Percentiles rank a stretch among this genome's conserved stretches.
phyloP scores from a whole-genome alignment of 2,113 vertebrate genomes.

The Amphiprion ocellaris region DNA sequence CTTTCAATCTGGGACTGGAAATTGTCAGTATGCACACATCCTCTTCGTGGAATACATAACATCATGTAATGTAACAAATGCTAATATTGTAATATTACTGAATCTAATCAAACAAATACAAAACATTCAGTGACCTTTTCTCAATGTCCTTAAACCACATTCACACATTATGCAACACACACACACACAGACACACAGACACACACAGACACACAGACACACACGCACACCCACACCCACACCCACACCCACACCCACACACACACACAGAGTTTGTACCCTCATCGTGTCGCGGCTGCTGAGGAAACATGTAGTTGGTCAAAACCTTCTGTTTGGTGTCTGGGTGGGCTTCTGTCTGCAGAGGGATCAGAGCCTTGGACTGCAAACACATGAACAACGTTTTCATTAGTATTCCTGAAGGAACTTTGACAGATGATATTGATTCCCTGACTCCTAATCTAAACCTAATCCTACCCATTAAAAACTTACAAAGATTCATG shows the following conservation, averaged over 20 bases:
- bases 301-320: conserved; percentile 99
- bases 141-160: not conserved
- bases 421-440: not conserved
- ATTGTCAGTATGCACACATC: not conserved
- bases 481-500: not conserved
- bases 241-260: conserved; percentile 25
- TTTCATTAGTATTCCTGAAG: conserved; percentile 10
- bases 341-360: conserved; percentile 98
- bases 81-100: not conserved
- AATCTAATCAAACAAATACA: not conserved
- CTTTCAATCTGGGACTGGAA: not conserved
- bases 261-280: conserved; percentile 80
- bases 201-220: conserved; percentile 25
- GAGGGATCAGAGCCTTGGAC: conserved; percentile 99
- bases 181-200: conserved; percentile 22
- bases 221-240: conserved; percentile 17
- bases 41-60: not conserved
- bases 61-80: not conserved
- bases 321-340: conserved; percentile 98
- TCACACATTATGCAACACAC: not conserved
- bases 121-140: not conserved
- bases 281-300: conserved; percentile 96
- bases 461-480: not conserved
- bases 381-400: conserved; percentile 71
- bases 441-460: not conserved